Evolutionary conservation across 2,888 invertebrate species (phyloP), one percentile per base, ranked within the genome.

Genomic region (Phortica magna): DNA sequence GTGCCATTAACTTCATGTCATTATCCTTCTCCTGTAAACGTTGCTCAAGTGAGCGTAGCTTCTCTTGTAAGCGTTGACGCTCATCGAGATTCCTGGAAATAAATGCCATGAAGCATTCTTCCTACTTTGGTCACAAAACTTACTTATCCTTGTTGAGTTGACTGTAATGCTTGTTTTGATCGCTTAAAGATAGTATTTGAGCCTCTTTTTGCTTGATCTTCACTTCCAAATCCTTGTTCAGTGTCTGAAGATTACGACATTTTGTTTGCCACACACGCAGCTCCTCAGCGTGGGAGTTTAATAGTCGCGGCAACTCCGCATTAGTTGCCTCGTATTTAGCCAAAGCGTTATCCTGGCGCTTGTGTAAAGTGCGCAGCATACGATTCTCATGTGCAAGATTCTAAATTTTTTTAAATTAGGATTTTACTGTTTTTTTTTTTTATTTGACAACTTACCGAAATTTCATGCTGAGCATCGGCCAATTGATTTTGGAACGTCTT

Each of bases 401-500:
- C 95, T 95, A 80, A 7, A 19, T 2, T 10, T 31, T n/a, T 14
- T 7, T 0, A 42, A 57, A 92, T 91, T 71, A 5, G 48, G 9
- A 48, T 12, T 48, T 48, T 5, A 48, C 3, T 0, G 5, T 12
- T 9, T 48, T 48, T 48, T 9, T 12, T 14, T 12, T 48, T 12
- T 14, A 6, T 9, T 57, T 67, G 12, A 12, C 6, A 90, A 19
- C 92, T 92, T 90, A 95, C 96, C 88, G 95, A 94, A 78, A 96
- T 93, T 89, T 96, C 96, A 83, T 94, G 95, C 89, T 96, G 96
- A 0, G 96, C 96, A 90, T 96, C 96, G 6, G 95, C 94, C 75
- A 96, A 89, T 89, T 96, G 96, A 91, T 96, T 96, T 92, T 96
- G 96, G 80, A 96, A 92, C 77, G 95, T 95, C 87, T 96, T 95